A percentile compares a stretch with the other conserved stretches of the same genome.
Evolutionary conservation across 2,113 vertebrate genomes (phyloP).

Genomic region (Pollimyrus isidori): DNA sequence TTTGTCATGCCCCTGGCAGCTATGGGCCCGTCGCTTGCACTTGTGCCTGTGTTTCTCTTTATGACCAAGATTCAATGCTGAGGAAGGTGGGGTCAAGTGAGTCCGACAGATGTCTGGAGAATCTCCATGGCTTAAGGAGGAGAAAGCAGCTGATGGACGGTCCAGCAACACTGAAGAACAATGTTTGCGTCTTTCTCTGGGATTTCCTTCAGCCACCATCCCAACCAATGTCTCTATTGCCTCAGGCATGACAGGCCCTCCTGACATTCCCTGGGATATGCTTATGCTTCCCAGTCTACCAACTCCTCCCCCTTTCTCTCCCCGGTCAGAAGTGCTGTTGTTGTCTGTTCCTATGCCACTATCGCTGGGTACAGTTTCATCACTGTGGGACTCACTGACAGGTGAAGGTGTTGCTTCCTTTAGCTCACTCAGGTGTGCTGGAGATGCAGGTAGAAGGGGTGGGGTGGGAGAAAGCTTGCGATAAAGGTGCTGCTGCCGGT

Average conservation of each 20-base stretch:
- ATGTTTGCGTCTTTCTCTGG: constrained; percentile 66
- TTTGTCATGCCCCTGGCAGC: constrained; percentile 79
- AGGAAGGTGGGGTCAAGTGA: constrained; percentile 50
- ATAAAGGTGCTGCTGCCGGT: constrained; percentile 33
- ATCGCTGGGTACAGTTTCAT: neutral
- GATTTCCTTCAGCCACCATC: constrained; percentile 32
- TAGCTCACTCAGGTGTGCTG: neutral
- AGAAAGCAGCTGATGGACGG: constrained; percentile 57
- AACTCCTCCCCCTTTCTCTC: constrained; percentile 47
- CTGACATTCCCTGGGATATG: constrained; percentile 55
- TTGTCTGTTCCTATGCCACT: constrained; percentile 7
- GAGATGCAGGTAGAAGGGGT: neutral
- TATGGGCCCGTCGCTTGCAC: constrained; percentile 75
- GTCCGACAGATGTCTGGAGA: constrained; percentile 58
- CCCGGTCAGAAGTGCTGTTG: neutral
- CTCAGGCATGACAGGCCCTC: constrained; percentile 53
- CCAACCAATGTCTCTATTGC: neutral
- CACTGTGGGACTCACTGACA: neutral
- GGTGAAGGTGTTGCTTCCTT: constrained; percentile 2
- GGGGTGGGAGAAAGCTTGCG: neutral
- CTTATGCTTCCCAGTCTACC: constrained; percentile 33
- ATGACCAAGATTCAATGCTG: constrained; percentile 47
- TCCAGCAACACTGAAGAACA: constrained; percentile 67
- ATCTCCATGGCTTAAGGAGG: constrained; percentile 33
- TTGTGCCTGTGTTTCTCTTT: constrained; percentile 85